phyloP scores from a whole-genome alignment of 2,113 vertebrate species.

The Sciurus niger region DNA sequence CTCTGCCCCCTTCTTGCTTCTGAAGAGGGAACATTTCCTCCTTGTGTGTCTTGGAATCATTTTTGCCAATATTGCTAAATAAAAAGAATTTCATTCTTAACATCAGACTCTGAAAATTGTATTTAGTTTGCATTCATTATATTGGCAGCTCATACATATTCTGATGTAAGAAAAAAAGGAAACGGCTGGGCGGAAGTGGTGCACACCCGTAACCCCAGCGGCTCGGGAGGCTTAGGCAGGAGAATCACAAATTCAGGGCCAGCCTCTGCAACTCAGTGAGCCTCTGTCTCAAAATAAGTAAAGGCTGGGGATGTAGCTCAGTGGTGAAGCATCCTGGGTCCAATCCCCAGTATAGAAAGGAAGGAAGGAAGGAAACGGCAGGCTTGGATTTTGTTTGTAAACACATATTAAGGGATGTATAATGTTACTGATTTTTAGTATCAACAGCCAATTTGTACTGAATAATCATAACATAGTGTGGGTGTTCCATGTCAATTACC shows the following conservation, averaged over 20 bases:
- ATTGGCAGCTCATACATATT: neutral
- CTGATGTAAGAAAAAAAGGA: neutral
- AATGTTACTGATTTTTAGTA: neutral
- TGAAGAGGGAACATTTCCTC: neutral
- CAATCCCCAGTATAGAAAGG: neutral
- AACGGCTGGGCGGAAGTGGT: too few relatives aligned
- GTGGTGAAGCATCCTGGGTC: neutral
- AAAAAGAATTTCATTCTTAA: slow-evolving; percentile 6
- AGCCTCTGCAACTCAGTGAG: neutral
- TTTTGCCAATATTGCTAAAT: neutral
- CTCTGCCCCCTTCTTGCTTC: neutral
- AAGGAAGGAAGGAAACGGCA: neutral
- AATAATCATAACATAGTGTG: neutral
- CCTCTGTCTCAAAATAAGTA: neutral
- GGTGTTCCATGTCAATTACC: neutral
- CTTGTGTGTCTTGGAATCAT: neutral
- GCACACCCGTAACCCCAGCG: neutral
- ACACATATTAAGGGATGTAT: neutral
- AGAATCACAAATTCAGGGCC: neutral
- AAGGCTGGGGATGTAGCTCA: neutral
- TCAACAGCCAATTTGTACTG: neutral
- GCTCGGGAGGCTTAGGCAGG: neutral
- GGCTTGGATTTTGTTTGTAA: neutral
- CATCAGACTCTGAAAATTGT: neutral
- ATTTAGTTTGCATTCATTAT: neutral